phyloP scores from a whole-genome alignment of 92 coral and sea anemone species.

The Galaxea fascicularis region DNA sequence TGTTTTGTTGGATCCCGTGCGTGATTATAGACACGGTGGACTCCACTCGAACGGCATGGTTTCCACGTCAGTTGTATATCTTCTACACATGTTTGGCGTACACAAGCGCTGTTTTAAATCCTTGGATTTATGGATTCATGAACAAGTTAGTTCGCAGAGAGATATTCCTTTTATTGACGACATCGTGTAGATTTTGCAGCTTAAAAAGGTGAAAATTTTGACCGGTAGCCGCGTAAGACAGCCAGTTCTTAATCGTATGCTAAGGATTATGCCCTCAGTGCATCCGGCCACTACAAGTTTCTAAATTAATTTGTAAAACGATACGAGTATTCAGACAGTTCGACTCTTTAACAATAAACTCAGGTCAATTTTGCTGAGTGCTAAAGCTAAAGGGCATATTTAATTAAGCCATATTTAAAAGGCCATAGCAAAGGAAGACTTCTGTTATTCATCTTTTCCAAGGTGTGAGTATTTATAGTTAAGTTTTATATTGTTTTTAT shows the following conservation, averaged over 20 bases:
- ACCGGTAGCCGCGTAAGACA: not conserved
- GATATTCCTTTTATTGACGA: slow-evolving; percentile 36
- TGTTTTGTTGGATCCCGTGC: slow-evolving; percentile 86
- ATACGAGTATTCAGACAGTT: too few relatives aligned
- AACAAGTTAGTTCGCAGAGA: slow-evolving; percentile 83
- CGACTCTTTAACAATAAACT: too few relatives aligned
- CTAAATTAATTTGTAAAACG: too few relatives aligned
- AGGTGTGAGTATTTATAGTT: too few relatives aligned
- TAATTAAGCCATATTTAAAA: too few relatives aligned
- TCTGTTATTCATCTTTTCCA: too few relatives aligned
- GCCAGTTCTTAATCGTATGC: not conserved
- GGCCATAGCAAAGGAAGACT: too few relatives aligned
- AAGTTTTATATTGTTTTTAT: too few relatives aligned
- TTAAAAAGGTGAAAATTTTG: not conserved
- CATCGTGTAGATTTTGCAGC: slow-evolving; percentile 7
- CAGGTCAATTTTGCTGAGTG: too few relatives aligned
- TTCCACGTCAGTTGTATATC: slow-evolving; percentile 76
- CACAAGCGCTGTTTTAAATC: slow-evolving; percentile 78
- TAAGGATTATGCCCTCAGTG: too few relatives aligned
- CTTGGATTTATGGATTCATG: slow-evolving; percentile 84
- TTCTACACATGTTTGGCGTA: slow-evolving; percentile 80
- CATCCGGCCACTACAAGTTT: too few relatives aligned
- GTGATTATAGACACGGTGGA: slow-evolving; percentile 77
- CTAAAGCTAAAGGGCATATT: too few relatives aligned
- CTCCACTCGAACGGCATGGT: slow-evolving; percentile 54